Conservation (phyloP, 2,888 invertebrate genomes). For the Nipponacmea schrenckii region DNA sequence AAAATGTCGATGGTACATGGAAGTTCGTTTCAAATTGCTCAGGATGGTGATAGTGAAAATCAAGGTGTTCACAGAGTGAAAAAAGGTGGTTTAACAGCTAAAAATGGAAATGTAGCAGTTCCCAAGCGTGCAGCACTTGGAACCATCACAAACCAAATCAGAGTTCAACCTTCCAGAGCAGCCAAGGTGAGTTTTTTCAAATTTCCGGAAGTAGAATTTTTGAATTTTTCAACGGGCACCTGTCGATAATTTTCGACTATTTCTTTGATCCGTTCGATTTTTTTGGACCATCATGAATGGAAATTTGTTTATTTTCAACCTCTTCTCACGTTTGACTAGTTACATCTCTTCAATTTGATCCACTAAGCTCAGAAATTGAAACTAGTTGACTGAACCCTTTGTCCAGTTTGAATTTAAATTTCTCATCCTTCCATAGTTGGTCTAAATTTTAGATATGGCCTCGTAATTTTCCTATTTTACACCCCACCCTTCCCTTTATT, state of each 20-base stretch:
- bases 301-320: background rate
- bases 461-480: too few species aligned
- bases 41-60: slow-evolving; percentile 42
- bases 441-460: too few species aligned
- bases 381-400: too few species aligned
- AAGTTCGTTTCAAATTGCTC: slow-evolving; percentile 28
- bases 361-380: too few species aligned
- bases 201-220: slow-evolving; percentile 15
- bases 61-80: slow-evolving; percentile 38
- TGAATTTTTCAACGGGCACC: background rate
- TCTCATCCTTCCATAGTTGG: too few species aligned
- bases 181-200: slow-evolving; percentile 52
- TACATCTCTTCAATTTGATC: too few species aligned
- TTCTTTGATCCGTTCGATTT: background rate
- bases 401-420: too few species aligned
- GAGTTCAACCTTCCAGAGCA: slow-evolving; percentile 60
- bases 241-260: background rate
- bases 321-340: background rate
- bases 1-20: slow-evolving; percentile 44
- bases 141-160: slow-evolving; percentile 59
- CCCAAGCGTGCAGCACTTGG: slow-evolving; percentile 60
- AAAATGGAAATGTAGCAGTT: slow-evolving; percentile 34
- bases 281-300: background rate
- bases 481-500: too few species aligned
- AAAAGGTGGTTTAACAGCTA: slow-evolving; percentile 26